Base-by-base conservation (phyloP, 2,888 invertebrate genomes). In the Sminthurinus aureus region DNA sequence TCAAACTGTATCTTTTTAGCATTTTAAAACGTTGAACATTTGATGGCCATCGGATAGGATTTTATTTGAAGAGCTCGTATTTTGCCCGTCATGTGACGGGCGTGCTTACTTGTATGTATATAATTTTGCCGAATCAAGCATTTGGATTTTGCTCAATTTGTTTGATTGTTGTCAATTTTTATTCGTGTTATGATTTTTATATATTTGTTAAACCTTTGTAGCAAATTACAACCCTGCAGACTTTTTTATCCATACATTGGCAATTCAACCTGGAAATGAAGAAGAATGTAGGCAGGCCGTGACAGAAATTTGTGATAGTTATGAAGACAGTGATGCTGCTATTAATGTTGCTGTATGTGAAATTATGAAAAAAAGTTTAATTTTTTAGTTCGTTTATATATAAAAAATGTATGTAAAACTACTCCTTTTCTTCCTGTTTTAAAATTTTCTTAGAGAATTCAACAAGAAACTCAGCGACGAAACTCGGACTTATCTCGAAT, bases 211-310 rank as follows among this genome's bases (percentile, higher is more conserved):
- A 12, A 93, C 94, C 0, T 96, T 96, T 90, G 97, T 97, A 0
- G 93, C 93, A 8, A 96, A 96, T 90, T 97, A 96, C 91, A 98
- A 98, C 90, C 97, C 97, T 4, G 97, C 97, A 0, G 98, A 98
- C 91, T 96, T 95, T 90, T 97, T 95, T 91, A 95, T 98, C 77
- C 95, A 97, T 90, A 93, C 96, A 2, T 90, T 98, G 87, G 96
- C 98, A 0, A 94, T 97, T 0, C 93, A 95, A 0, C 97, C 97
- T 98, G 90, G 97, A 98, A 89, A 98, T 97, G 0, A 93, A 96
- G 90, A 92, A 98, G 51, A 94, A 98, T 85, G 95, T 95, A 94
- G 96, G 97, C 86, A 93, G 97, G 87, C 91, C 97, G 86, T 90
- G 96, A 58, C 97, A 98, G 91, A 96, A 96, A 69, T 83, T 18